Base-by-base conservation (phyloP, 2,113 vertebrate species). In the Panthera leo region DNA sequence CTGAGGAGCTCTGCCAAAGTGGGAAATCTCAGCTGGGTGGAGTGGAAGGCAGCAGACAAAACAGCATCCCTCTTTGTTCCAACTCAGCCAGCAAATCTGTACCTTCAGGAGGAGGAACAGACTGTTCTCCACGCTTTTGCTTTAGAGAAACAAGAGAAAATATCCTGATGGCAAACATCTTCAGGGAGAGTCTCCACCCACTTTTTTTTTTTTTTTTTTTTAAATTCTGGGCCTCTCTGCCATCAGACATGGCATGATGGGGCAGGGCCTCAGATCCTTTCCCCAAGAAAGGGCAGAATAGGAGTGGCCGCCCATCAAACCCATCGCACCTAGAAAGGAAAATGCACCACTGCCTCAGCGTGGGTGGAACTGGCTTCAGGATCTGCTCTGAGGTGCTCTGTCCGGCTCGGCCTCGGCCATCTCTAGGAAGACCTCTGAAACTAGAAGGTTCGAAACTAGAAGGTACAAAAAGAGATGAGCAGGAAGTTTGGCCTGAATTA, bases 71-170 rank as follows among this genome's bases (percentile, higher is more conserved):
- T 89, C 53, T 53, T 63, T 48, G 75, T 14, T 68, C 7, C 87
- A 94, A 15, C 11, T 36, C 51, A 63, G 90, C 8, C 10, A 34
- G 61, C 61, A 75, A 71, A 55, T n/a, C n/a, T 11, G 1, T 14
- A 27, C 23, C 79, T 85, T 84, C 31, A 45, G n/a, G 4, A 67
- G 27, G 25, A 83, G 29, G 23, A 71, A 79, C 19, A 36, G 8
- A 15, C 5, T 73, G 76, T 73, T 31, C 71, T 90, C 36, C 23
- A 71, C 36, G 18, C 23, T 34, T 82, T 70, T 70, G 92, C 14
- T 55, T 88, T 80, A 95, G 48, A 91, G 83, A 97, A 94, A 92
- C 5, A 48, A 80, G 48, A 80, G 71, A 53, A 95, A 91, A 89
- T 61, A 42, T 65, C 51, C n/a, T 39, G 31, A 76, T 0, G 61